Percentiles rank a stretch among this genome's conserved stretches.
phyloP scores from a whole-genome alignment of 2,113 vertebrate species.

The Nannobrachium achirus region DNA sequence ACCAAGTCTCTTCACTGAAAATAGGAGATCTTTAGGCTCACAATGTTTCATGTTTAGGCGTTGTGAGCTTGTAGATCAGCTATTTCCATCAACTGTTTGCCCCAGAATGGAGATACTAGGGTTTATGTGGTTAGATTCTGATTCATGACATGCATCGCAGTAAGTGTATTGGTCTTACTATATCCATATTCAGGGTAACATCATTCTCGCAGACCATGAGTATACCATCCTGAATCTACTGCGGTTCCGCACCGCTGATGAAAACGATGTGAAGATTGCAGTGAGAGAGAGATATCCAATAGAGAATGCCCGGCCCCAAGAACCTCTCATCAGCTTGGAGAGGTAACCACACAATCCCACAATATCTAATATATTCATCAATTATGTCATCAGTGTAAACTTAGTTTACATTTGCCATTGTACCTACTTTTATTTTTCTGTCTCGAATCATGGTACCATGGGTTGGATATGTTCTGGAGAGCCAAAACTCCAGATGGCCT shows the following conservation, averaged over 20 bases:
- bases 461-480: not conserved
- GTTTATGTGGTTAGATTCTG: too few relatives aligned
- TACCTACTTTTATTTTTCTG: not conserved
- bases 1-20: too few relatives aligned
- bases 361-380: not conserved
- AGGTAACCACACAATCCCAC: constrained; percentile 70
- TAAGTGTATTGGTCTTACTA: not conserved
- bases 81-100: too few relatives aligned
- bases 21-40: too few relatives aligned
- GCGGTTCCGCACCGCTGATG: constrained; percentile 89
- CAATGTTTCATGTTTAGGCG: too few relatives aligned
- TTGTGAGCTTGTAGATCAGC: too few relatives aligned
- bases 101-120: too few relatives aligned
- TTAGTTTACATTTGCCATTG: not conserved
- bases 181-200: constrained; percentile 86
- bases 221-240: constrained; percentile 94
- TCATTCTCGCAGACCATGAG: constrained; percentile 92
- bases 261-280: constrained; percentile 92
- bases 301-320: constrained; percentile 82
- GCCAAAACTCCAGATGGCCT: not conserved
- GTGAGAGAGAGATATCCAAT: constrained; percentile 93
- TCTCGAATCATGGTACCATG: not conserved
- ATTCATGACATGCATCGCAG: too few relatives aligned
- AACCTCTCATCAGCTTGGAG: constrained; percentile 84
- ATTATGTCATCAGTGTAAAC: not conserved